Base-by-base conservation (phyloP, 2,113 vertebrate genomes). In the Calypte anna region DNA sequence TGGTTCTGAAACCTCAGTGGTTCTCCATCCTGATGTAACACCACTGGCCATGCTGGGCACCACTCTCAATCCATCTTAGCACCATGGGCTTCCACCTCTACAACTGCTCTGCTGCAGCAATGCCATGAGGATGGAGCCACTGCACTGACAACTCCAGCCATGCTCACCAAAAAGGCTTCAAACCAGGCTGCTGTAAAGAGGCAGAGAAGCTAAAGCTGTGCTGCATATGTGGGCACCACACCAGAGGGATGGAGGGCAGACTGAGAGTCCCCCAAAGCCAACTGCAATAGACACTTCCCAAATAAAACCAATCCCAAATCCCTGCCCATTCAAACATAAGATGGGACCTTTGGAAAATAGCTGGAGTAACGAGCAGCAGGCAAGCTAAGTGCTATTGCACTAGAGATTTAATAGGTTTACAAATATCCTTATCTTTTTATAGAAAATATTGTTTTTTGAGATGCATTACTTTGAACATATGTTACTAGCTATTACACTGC, bases 351-450 rank as follows among this genome's bases (percentile, higher is more conserved):
- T 53, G 83, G 36, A 40, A 75, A 54, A 57, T 5, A 68, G 25
- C 33, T 55, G 24, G 28, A 21, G 4, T 14, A 30, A 46, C 27
- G 30, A 70, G 25, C 30, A 86, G 66, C 22, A 80, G 16, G 16
- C 8, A 43, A 66, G 19, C 8, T 23, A 51, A 44, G 54, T 69
- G 51, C 43, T 6, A 79, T 38, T 38, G 28, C 57, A 22, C 27
- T 3, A 38, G 4, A 3, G 22, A 9, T 9, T 7, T 23, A 5
- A 44, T 0, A 44, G 5, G 3, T 28, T 53, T 53, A 72, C 19
- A 66, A 68, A 68, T 3, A 30, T 5, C 24, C 46, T 40, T 3
- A 30, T 5, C 6, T 46, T 79, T 36, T 10, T 23, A 18, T n/a
- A 22, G 9, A 38, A 8, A 27, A 24, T 8, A 30, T 50, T 24